Percentiles rank a stretch among this genome's conserved stretches.
These are phyloP conservation scores for Ectropis crepuscularia DNA, from an alignment of 2,888 invertebrate genomes.

Conservation along the genomic window DNA sequence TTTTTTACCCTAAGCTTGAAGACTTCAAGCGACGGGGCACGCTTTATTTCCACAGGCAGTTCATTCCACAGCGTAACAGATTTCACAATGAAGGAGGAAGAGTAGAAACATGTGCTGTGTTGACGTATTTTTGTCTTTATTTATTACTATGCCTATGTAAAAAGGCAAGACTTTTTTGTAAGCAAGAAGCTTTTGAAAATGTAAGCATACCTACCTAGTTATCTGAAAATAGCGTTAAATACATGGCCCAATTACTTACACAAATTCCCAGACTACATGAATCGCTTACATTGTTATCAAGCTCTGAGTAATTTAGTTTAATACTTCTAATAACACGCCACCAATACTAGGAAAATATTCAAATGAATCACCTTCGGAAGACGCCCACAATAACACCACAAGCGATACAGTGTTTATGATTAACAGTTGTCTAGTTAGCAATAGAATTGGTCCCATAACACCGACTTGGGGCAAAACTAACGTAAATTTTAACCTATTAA, in stretches of 20 bases:
- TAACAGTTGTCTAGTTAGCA: conserved; percentile 64
- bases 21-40: no score
- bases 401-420: conserved; percentile 58
- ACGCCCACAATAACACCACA: conserved; percentile 42
- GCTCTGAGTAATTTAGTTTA: conserved; percentile 17
- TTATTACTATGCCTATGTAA: no score
- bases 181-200: no score
- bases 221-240: background rate
- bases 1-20: no score
- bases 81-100: no score
- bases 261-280: conserved; percentile 4
- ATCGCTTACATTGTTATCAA: conserved; percentile 10
- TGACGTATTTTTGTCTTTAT: no score
- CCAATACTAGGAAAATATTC: conserved; percentile 23
- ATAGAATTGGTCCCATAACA: conserved; percentile 71
- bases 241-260: background rate
- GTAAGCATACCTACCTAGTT: no score
- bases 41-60: no score
- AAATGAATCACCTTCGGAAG: conserved; percentile 23
- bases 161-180: no score
- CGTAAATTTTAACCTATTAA: conserved; percentile 76
- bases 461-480: conserved; percentile 72
- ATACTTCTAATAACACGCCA: conserved; percentile 19
- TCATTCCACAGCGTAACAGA: no score
- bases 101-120: no score